These are phyloP conservation scores for Cirrhinus mrigala DNA, from an alignment of 2,797 vertebrate species.

Conservation along the genomic window DNA sequence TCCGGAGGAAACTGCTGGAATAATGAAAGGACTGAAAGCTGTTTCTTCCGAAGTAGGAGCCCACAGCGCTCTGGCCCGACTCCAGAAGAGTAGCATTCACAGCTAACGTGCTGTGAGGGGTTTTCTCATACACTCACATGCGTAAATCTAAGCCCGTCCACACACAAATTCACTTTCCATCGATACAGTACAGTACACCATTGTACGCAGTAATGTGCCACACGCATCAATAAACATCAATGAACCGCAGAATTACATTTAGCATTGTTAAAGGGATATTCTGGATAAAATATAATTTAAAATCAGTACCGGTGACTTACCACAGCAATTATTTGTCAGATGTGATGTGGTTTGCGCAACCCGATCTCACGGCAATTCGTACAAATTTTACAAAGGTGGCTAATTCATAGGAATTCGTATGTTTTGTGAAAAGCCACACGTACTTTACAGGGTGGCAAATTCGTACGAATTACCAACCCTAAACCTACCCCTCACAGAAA, in stretches of 20 bases:
- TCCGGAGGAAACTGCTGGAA: conserved; percentile 52
- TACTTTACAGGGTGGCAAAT: no score
- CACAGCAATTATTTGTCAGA: background rate
- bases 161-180: background rate
- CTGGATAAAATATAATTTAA: background rate
- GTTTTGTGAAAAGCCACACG: no score
- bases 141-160: background rate
- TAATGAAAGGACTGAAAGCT: conserved; percentile 50
- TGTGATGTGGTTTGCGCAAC: no score
- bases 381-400: no score
- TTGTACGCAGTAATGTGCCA: background rate
- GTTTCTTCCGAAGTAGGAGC: conserved; percentile 43
- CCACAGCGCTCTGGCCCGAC: conserved; percentile 22
- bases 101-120: background rate
- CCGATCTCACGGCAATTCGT: no score
- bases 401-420: no score
- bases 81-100: conserved; percentile 40
- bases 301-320: background rate
- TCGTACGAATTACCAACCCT: no score
- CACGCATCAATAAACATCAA: background rate
- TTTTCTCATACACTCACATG: conserved; percentile 22
- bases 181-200: background rate
- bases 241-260: background rate
- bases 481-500: no score
- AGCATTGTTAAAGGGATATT: background rate